phyloP scores from a whole-genome alignment of 2,113 vertebrate species.

The Apteryx mantelli region DNA sequence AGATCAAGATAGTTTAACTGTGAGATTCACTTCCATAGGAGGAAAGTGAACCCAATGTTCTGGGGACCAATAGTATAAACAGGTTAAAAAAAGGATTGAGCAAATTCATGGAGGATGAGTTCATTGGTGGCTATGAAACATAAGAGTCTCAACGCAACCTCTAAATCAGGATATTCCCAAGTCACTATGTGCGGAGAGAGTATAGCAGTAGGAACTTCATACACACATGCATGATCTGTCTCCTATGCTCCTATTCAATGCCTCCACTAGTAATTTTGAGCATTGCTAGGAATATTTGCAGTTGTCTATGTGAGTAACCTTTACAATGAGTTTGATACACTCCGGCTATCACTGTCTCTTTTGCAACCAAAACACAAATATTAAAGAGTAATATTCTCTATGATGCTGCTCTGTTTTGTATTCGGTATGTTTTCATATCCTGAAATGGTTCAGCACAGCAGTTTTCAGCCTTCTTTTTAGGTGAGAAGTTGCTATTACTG shows the following conservation, averaged over 20 bases:
- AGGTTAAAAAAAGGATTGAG: not conserved
- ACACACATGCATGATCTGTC: rapidly evolving
- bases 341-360: not conserved
- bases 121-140: not conserved
- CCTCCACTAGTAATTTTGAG: not conserved
- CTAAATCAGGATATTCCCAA: not conserved
- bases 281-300: not conserved
- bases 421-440: not conserved
- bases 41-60: not conserved
- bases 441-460: not conserved
- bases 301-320: not conserved
- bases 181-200: not conserved
- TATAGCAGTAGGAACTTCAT: not conserved
- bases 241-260: not conserved
- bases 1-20: not conserved
- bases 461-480: not conserved
- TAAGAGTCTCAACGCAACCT: not conserved
- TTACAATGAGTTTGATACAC: not conserved
- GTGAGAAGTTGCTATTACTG: not conserved
- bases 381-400: not conserved
- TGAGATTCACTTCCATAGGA: not conserved
- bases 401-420: not conserved
- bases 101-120: not conserved
- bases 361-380: not conserved
- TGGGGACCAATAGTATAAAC: not conserved